Evolutionary conservation across 1,140 invertebrate species (phyloP).

Genomic region (Melipona quadrifasciata): DNA sequence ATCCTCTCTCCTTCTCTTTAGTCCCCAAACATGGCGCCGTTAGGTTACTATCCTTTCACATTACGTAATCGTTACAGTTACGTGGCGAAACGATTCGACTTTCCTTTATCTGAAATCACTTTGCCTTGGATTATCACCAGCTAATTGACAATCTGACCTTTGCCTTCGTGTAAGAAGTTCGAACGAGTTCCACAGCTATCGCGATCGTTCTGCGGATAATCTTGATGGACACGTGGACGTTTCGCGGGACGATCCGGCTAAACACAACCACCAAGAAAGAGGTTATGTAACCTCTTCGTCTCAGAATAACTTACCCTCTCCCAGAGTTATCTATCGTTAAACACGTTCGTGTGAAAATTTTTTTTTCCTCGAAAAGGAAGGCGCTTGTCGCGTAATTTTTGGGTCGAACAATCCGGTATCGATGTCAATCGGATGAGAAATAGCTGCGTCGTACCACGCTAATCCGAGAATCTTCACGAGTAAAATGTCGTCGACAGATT

Average conservation of each 20-base stretch:
- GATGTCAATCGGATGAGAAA: constrained; percentile 19
- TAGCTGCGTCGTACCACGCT: background rate
- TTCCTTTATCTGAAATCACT: background rate
- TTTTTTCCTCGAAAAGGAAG: no score
- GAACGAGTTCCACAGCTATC: constrained; percentile 14
- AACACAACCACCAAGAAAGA: background rate
- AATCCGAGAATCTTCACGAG: constrained; percentile 34
- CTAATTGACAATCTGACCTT: constrained; percentile 33
- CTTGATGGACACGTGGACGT: background rate
- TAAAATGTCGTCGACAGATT: constrained; percentile 8
- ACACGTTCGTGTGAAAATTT: background rate
- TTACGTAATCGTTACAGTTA: background rate
- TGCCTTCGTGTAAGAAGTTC: constrained; percentile 18
- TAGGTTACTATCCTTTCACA: background rate
- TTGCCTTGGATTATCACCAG: background rate
- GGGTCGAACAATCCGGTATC: background rate
- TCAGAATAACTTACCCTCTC: no score
- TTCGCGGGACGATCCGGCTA: background rate
- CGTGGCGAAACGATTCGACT: background rate
- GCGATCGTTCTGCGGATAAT: constrained; percentile 13
- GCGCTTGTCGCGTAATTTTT: background rate
- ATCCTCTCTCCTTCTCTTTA: no score
- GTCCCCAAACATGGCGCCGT: no score
- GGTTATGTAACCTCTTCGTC: background rate
- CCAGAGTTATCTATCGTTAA: background rate